Evolutionary conservation across 2,888 invertebrate genomes (phyloP).

Genomic region (Phlogophora meticulosa): DNA sequence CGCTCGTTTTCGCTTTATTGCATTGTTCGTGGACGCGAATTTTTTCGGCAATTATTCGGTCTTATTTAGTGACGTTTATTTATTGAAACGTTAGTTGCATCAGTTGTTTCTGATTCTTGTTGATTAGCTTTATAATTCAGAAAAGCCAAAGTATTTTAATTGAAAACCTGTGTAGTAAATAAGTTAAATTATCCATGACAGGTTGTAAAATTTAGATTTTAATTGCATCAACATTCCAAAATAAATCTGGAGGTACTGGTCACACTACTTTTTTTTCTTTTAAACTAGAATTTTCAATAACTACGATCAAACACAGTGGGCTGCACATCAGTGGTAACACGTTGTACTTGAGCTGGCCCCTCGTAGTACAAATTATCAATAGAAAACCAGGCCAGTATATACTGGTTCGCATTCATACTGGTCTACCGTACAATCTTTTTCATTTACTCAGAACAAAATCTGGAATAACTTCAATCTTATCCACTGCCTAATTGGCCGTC

Average conservation of each 20-base stretch:
- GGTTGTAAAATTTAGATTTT: neutral
- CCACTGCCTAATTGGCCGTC: slow-evolving; percentile 41
- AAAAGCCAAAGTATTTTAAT: neutral
- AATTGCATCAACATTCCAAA: neutral
- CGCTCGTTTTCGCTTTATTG: slow-evolving; percentile 60
- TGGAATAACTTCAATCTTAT: slow-evolving; percentile 22
- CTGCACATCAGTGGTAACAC: too few relatives aligned
- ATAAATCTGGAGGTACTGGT: neutral
- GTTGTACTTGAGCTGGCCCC: too few relatives aligned
- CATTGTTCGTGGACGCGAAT: slow-evolving; percentile 54
- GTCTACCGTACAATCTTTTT: neutral
- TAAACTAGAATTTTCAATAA: slow-evolving; percentile 10
- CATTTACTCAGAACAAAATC: neutral
- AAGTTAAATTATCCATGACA: neutral
- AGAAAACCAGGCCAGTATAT: too few relatives aligned
- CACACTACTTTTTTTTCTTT: neutral
- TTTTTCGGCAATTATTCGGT: slow-evolving; percentile 53
- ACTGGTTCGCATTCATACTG: neutral
- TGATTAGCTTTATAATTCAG: neutral
- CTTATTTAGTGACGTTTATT: slow-evolving; percentile 33
- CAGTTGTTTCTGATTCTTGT: slow-evolving; percentile 11
- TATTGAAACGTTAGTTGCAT: slow-evolving; percentile 20
- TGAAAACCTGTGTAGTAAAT: neutral
- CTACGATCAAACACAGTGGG: neutral
- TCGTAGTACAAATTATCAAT: too few relatives aligned